Conservation (phyloP, 2,797 vertebrate species). For the Anguilla marmorata region DNA sequence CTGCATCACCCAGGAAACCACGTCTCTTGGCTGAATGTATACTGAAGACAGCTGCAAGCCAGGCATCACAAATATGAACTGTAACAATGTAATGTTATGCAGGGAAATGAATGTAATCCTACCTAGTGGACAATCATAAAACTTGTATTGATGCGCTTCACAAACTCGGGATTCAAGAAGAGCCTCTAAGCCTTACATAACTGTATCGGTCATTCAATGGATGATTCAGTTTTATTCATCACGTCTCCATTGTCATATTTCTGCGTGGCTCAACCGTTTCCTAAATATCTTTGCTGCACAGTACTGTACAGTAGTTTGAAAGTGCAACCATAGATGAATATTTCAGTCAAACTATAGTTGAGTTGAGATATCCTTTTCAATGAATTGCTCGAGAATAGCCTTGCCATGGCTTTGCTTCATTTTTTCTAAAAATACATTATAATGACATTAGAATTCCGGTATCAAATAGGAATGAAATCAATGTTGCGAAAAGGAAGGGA, state of each 20-base stretch:
- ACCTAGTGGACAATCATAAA: neutral
- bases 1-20: neutral
- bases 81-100: neutral
- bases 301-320: neutral
- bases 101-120: neutral
- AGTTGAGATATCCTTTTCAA: neutral
- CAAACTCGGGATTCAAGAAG: neutral
- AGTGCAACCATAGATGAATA: neutral
- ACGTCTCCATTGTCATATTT: neutral
- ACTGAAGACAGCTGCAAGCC: neutral
- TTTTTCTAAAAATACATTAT: neutral
- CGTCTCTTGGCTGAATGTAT: neutral
- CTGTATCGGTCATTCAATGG: neutral
- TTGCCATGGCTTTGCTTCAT: neutral
- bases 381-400: neutral
- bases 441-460: neutral
- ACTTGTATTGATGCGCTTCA: neutral
- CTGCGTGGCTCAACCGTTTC: neutral
- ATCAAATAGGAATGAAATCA: neutral
- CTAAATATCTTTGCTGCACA: neutral
- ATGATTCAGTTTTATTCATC: neutral
- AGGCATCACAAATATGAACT: neutral
- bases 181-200: neutral
- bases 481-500: neutral
- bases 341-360: neutral